Evolutionary conservation across 2,888 invertebrate species (phyloP), one percentile per base, ranked within the genome.

Genomic region (Lasioglossum villosulum): DNA sequence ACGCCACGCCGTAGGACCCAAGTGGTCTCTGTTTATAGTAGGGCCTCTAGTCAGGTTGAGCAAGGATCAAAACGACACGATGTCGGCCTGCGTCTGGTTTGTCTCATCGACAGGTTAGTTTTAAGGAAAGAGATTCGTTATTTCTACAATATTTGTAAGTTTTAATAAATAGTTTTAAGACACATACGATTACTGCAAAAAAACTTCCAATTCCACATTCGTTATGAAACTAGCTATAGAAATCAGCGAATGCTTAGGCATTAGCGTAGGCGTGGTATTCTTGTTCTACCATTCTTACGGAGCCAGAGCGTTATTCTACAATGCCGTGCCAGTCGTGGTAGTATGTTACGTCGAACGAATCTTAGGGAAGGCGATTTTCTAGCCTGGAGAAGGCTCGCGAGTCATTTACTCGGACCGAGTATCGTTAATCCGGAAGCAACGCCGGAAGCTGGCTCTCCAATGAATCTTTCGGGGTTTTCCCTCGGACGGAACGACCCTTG

Each of bases 381-480:
- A 34, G 45, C 34, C 30, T 27, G 19, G 30, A 6, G 34, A 23
- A 34, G 34, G 6, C 19, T 19, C 34, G 34, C 66, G 66, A 66
- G 34, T 34, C 19, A 34, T 66, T 66, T 30, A 66, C 66, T 19
- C 30, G 19, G 34, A 4, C 34, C 8, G 34, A 66, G 76, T 81
- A 76, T 78, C 81, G 79, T 86, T 89, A 84, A 90, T 88, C 88
- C 84, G 84, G 81, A 78, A 82, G 79, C 86, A 56, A 77, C 72
- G 52, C 84, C 78, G 84, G 80, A 83, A 79, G 77, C 27, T 59
- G 59, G 71, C 76, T 42, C 81, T 78, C 80, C 66, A 34, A 84
- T 86, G 86, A 88, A 82, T 84, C 84, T 86, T 82, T 78, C 74
- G 81, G 73, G 34, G 82, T 75, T 81, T 81, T 89, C 80, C 76